A percentile compares a stretch with the other conserved stretches of the same genome.
Conservation (phyloP, 2,797 vertebrate genomes). For the Pipistrellus kuhlii region DNA sequence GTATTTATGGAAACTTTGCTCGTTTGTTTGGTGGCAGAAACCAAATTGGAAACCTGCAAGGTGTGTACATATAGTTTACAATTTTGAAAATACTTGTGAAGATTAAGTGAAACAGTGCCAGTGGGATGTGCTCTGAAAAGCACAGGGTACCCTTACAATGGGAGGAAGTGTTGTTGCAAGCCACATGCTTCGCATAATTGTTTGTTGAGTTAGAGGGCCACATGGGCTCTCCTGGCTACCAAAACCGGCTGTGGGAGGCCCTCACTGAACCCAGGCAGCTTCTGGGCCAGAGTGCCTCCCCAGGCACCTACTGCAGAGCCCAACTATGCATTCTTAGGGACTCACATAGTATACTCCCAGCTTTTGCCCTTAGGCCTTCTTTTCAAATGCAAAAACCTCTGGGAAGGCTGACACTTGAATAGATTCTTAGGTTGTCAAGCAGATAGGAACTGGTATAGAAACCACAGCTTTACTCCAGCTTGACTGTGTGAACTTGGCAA, state of each 20-base stretch:
- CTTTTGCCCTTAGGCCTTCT: conserved; percentile 29
- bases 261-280: neutral
- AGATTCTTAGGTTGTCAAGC: neutral
- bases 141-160: neutral
- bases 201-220: neutral
- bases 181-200: neutral
- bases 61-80: conserved; percentile 43
- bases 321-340: conserved; percentile 13
- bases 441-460: neutral
- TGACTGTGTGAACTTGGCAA: neutral
- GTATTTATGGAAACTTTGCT: conserved; percentile 56
- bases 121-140: neutral
- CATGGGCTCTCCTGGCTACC: accelerated
- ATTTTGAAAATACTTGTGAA: conserved; percentile 1
- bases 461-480: neutral
- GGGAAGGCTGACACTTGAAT: neutral
- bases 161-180: neutral
- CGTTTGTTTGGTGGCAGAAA: conserved; percentile 58
- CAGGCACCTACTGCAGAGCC: neutral
- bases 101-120: conserved; percentile 7
- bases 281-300: neutral
- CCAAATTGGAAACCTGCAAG: conserved; percentile 27
- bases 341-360: neutral
- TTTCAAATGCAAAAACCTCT: conserved; percentile 53
- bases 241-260: neutral